Base-by-base conservation (phyloP, 2,888 invertebrate species). In the Orchesellides sinensis region DNA sequence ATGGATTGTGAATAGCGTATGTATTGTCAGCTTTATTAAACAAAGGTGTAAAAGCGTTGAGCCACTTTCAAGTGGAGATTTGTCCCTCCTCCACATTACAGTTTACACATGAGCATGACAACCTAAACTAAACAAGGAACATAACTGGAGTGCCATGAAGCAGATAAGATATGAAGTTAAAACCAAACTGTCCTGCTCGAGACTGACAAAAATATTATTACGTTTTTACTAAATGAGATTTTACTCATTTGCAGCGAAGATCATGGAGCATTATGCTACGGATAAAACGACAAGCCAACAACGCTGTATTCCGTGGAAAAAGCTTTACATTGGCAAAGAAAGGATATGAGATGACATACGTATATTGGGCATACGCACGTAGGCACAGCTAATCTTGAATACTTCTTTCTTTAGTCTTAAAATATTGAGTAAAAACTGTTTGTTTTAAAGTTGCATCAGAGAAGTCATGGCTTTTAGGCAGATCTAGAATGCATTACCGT, bases 141-240 rank as follows among this genome's bases (percentile, higher is more conserved):
- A 25, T n/a, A n/a, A n/a, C n/a, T 23, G 21, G 61, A 61, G 61
- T 61, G 61, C 27, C 4, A 29, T 61, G 32, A 19, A 27, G 2
- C 10, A 29, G 61, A 61, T 61, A 61, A 61, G 61, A 61, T 61
- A 61, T 29, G 32, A 29, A 29, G 35, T n/a, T 61, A 19, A 32
- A 61, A 61, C 35, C 61, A 61, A 29, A n/a, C 27, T 61, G 61
- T 17, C 54, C n/a, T 25, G 21, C 25, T 54, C 23, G 21, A 54
- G 54, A 54, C 54, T 54, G 54, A 54, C 23, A 54, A 17, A 10
- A n/a, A 40, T 40, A 2, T 40, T 14, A 10, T 32, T 40, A 40
- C n/a, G n/a, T n/a, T n/a, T n/a, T n/a, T n/a, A n/a, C n/a, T n/a
- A n/a, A n/a, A n/a, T n/a, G n/a, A n/a, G n/a, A n/a, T n/a, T n/a